phyloP scores from a whole-genome alignment of 2,888 invertebrate species.

The Heteromyza rotundicornis region DNA sequence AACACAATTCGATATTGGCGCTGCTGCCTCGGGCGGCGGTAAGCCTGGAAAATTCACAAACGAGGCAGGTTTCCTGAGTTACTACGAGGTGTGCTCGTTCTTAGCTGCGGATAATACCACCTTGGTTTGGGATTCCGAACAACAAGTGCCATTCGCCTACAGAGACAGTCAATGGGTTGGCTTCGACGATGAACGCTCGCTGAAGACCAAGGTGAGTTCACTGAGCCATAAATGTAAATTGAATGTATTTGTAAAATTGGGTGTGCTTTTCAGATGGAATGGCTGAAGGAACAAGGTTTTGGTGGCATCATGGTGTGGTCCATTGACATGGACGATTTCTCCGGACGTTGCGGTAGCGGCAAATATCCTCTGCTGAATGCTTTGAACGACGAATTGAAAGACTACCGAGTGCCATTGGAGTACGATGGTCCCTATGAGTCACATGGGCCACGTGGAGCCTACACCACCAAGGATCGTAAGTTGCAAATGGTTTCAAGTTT shows the following conservation, averaged over 20 bases:
- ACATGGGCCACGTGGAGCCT: conserved; percentile 72
- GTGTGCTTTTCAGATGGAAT: conserved; percentile 90
- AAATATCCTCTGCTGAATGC: conserved; percentile 89
- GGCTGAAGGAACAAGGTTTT: conserved; percentile 92
- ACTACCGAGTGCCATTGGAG: conserved; percentile 81
- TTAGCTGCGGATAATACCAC: conserved; percentile 89
- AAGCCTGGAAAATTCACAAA: conserved; percentile 85
- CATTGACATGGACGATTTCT: conserved; percentile 93
- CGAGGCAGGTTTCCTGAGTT: conserved; percentile 93
- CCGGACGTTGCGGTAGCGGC: conserved; percentile 86
- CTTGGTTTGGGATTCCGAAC: conserved; percentile 93
- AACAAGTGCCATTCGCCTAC: conserved; percentile 95
- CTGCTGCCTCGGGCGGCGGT: conserved; percentile 89
- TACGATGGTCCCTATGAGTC: conserved; percentile 88
- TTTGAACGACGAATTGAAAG: conserved; percentile 83
- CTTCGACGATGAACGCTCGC: conserved; percentile 90
- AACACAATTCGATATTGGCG: conserved; percentile 90
- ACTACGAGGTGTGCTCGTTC: conserved; percentile 94
- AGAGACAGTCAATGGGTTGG: conserved; percentile 92
- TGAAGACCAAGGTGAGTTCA: conserved; percentile 81
- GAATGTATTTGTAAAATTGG: neutral
- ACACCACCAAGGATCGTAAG: conserved; percentile 90
- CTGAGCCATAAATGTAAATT: too few species aligned
- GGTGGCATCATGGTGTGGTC: conserved; percentile 98
- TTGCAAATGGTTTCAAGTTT: conserved; percentile 36